These are phyloP conservation scores for Nomada hirtipes DNA, from an alignment of 2,888 invertebrate species.

Conservation along the genomic window DNA sequence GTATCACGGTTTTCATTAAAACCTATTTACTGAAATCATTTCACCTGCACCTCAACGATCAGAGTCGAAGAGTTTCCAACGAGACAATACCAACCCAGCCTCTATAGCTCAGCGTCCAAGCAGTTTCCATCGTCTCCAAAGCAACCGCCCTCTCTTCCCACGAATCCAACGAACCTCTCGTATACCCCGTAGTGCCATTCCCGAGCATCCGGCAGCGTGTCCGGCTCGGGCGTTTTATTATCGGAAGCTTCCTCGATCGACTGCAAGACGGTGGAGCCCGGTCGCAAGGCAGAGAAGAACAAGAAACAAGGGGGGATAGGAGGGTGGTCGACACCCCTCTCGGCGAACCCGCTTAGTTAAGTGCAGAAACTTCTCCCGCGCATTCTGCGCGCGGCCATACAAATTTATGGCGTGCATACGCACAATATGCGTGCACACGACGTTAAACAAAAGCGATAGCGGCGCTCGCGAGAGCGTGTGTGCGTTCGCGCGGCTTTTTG, in stretches of 20 bases:
- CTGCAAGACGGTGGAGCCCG: slow-evolving; percentile 1
- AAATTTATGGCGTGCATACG: slow-evolving; percentile 77
- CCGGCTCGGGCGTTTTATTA: slow-evolving; percentile 54
- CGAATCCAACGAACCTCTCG: background rate
- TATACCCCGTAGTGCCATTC: background rate
- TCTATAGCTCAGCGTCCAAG: too few relatives aligned
- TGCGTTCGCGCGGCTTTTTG: slow-evolving; percentile 48
- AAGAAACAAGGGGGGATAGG: background rate
- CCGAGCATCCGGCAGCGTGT: slow-evolving; percentile 31
- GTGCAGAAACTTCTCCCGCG: slow-evolving; percentile 77
- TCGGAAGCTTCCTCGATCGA: slow-evolving; percentile 41
- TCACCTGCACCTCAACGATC: too few relatives aligned
- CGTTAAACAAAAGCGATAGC: slow-evolving; percentile 71
- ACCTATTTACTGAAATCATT: too few relatives aligned
- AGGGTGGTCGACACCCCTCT: slow-evolving; percentile 43
- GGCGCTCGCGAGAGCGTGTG: slow-evolving; percentile 14
- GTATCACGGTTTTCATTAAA: too few relatives aligned
- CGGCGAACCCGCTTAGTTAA: slow-evolving; percentile 71
- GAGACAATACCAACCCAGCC: background rate
- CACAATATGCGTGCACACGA: slow-evolving; percentile 75
- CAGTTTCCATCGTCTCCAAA: background rate
- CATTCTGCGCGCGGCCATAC: slow-evolving; percentile 74
- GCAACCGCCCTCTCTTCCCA: slow-evolving; percentile 5
- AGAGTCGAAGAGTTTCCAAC: background rate
- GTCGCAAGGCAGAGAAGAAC: background rate